Conservation (phyloP, 92 coral and sea anemone genomes). For the Pocillopora meandrina region DNA sequence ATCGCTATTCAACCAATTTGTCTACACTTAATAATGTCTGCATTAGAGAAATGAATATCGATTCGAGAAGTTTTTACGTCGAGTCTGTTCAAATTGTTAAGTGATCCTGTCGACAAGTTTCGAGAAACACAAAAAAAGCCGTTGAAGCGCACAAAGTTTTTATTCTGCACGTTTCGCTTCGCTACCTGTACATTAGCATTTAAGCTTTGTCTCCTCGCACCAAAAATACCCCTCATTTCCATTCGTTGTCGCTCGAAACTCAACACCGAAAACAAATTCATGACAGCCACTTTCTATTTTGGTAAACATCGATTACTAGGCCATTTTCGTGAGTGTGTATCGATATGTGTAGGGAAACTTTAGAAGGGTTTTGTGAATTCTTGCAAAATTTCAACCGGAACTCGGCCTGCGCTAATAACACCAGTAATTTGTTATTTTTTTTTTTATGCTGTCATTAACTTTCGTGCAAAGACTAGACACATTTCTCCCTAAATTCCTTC, state of each 20-base stretch:
- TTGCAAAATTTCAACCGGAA: constrained; percentile 44
- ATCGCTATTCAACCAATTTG: constrained; percentile 73
- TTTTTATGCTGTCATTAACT: constrained; percentile 26
- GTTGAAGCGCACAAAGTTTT: constrained; percentile 11
- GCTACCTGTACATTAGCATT: constrained; percentile 72
- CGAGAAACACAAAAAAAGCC: background rate
- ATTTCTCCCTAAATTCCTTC: constrained; percentile 22
- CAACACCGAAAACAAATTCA: constrained; percentile 32
- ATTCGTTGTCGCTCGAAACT: constrained; percentile 48
- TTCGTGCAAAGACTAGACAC: constrained; percentile 2
- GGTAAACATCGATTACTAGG: constrained; percentile 56
- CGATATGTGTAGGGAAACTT: constrained; percentile 54
- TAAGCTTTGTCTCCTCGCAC: constrained; percentile 74
- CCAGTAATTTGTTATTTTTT: constrained; percentile 40
- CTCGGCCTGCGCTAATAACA: constrained; percentile 25
- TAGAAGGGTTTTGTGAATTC: constrained; percentile 61
- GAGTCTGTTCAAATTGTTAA: constrained; percentile 13
- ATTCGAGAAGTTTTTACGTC: constrained; percentile 23
- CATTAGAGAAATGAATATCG: constrained; percentile 37
- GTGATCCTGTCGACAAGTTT: background rate
- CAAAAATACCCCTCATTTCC: constrained; percentile 58
- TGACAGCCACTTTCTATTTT: constrained; percentile 61
- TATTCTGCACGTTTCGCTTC: constrained; percentile 42
- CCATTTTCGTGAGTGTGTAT: constrained; percentile 50
- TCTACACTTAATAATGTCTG: constrained; percentile 57